Evolutionary conservation across 2,797 vertebrate genomes (phyloP).

Genomic region (Sphaeramia orbicularis): DNA sequence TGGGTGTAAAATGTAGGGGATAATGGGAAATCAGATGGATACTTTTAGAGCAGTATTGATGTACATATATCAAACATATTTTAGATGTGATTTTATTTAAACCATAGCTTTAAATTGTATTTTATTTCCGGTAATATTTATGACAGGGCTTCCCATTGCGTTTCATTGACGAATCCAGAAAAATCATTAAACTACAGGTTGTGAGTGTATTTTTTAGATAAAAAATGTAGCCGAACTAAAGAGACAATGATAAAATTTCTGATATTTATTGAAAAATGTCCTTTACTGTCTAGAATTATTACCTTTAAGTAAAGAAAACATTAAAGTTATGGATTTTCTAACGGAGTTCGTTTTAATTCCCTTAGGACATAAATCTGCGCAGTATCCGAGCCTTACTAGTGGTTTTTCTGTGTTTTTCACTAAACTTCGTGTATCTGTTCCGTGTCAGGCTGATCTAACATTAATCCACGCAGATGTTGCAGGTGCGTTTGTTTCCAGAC

Average conservation of each 20-base stretch:
- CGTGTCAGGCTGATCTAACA: no score
- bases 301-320: fast-evolving
- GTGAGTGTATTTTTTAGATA: fast-evolving
- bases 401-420: not conserved
- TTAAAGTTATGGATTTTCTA: not conserved
- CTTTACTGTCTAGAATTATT: fast-evolving
- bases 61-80: fast-evolving
- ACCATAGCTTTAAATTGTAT: fast-evolving
- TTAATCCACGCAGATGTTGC: not conserved
- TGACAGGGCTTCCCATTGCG: fast-evolving
- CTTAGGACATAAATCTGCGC: not conserved
- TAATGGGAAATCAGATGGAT: fast-evolving
- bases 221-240: not conserved
- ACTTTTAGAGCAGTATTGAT: fast-evolving
- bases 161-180: fast-evolving
- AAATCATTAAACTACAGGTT: not conserved
- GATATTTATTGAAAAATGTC: fast-evolving
- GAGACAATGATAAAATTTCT: fast-evolving
- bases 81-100: not conserved
- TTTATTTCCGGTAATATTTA: fast-evolving
- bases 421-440: not conserved
- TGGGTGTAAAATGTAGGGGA: not conserved
- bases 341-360: not conserved
- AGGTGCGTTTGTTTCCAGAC: constrained; percentile 23
- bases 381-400: not conserved